Percentiles rank a stretch among this genome's conserved stretches.
phyloP scores from a whole-genome alignment of 2,888 invertebrate species.

The Acanthopleura granulata region DNA sequence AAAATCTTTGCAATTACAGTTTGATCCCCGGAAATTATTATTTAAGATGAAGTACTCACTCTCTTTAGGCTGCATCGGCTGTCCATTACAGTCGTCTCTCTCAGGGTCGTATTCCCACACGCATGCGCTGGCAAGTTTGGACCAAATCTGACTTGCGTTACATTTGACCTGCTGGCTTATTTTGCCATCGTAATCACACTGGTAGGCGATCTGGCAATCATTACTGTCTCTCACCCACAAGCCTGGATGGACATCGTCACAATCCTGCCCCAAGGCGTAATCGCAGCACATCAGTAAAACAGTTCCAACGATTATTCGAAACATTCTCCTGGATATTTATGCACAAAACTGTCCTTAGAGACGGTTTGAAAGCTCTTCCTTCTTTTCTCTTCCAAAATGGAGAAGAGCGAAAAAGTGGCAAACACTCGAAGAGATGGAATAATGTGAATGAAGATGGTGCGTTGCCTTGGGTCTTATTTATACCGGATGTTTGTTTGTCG shows the following conservation, averaged over 20 bases:
- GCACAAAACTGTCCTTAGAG: neutral
- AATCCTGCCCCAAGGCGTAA: neutral
- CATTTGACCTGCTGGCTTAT: conserved; percentile 39
- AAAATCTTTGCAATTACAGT: too few species aligned
- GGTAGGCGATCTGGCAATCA: conserved; percentile 43
- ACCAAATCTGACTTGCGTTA: conserved; percentile 45
- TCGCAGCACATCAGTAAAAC: neutral
- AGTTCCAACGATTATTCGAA: neutral
- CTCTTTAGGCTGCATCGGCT: conserved; percentile 34
- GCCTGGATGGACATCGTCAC: conserved; percentile 16
- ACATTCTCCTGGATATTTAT: neutral
- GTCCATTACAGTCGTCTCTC: conserved; percentile 45
- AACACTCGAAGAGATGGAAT: neutral
- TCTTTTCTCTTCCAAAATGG: neutral
- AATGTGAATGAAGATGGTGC: neutral
- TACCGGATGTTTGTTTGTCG: conserved; percentile 8
- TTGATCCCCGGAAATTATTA: too few species aligned
- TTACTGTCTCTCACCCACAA: conserved; percentile 37
- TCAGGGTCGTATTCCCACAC: conserved; percentile 49
- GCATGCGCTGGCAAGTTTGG: conserved; percentile 41
- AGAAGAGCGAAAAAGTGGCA: neutral
- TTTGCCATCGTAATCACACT: conserved; percentile 42
- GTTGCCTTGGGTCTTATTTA: neutral
- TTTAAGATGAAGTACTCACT: conserved; percentile 28
- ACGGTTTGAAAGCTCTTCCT: neutral